Base-by-base conservation (phyloP, 2,888 invertebrate genomes). In the Hypolimnas misippus region DNA sequence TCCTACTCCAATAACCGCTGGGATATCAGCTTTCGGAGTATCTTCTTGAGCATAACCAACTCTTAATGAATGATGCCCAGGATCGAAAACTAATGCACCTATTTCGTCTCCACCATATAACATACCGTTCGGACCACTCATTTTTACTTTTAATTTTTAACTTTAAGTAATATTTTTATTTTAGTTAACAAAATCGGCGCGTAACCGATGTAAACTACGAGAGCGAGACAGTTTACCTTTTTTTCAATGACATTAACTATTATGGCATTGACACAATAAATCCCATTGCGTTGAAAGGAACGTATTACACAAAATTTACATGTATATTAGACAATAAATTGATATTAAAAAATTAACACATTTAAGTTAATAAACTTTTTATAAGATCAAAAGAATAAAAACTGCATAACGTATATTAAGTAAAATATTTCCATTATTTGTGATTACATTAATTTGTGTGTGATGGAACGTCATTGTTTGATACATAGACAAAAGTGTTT, bases 21-120 rank as follows among this genome's bases (percentile, higher is more conserved):
- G 98, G 62, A 99, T 98, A 93, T 99, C 99, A 1, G 98, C 98
- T 92, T 99, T 99, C 2, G 99, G 99, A n/a, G 98, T 97, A 83
- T 99, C 99, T 84, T 99, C 99, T 77, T 98, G 98, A 7, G 98
- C 98, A 92, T 97, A 98, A 58, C 98, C 98, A 53, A 97, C 97
- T 62, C 98, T 93, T 57, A 98, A 88, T 0, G 97, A 96, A 79
- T 92, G 89, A 68, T 91, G 90, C 0, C 91, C 99, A 7, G 98
- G 96, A 86, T 99, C 99, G 79, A 99, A 98, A 33, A 99, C 99
- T 69, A 99, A 84, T 0, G 99, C 99, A 8, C 99, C 99, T 69
- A 99, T 99, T 87, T 99, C 99, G 92, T 99, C 99, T 31, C 97
- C 97, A n/a, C 97, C 97, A 73, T 97, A 97, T 61, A 97, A 80